Evolutionary conservation across 1,140 invertebrate genomes (phyloP).

Genomic region (Drosophila elegans): DNA sequence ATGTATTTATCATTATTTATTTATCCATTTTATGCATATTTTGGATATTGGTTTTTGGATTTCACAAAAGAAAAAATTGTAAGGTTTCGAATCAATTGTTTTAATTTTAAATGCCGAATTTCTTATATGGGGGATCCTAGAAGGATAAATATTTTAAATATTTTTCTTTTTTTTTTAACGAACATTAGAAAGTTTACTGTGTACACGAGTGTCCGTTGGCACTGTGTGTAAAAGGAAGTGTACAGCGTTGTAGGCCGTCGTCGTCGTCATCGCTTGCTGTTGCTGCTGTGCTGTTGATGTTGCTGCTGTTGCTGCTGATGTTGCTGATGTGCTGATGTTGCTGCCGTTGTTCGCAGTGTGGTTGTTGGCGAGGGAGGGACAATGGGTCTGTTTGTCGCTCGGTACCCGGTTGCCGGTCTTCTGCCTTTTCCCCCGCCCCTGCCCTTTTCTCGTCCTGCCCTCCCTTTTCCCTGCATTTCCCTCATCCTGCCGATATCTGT

Average conservation of each 20-base stretch:
- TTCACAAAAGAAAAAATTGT: no score
- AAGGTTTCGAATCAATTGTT: no score
- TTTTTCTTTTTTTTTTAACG: no score
- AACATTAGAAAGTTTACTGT: slow-evolving; percentile 8
- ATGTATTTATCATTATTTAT: no score
- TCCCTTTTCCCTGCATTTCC: slow-evolving; percentile 7
- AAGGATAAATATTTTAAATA: neutral
- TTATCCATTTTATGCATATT: no score
- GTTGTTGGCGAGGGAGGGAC: slow-evolving; percentile 54
- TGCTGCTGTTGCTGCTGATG: slow-evolving; percentile 26
- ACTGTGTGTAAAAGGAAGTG: slow-evolving; percentile 77
- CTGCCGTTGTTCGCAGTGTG: slow-evolving; percentile 13
- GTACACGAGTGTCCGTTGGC: slow-evolving; percentile 15
- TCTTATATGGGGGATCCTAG: no score
- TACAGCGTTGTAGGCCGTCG: slow-evolving; percentile 73
- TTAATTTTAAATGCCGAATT: no score
- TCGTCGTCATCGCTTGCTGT: slow-evolving; percentile 44
- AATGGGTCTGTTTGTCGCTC: slow-evolving; percentile 41
- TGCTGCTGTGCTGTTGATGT: slow-evolving; percentile 12
- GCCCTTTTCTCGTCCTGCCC: slow-evolving; percentile 12
- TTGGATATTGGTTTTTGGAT: no score
- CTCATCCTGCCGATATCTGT: slow-evolving; percentile 45
- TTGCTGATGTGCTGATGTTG: slow-evolving; percentile 17
- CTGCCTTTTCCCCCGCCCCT: slow-evolving; percentile 34
- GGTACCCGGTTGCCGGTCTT: slow-evolving; percentile 30